phyloP scores from a whole-genome alignment of 2,888 invertebrate species.

The Spilarctia lutea region DNA sequence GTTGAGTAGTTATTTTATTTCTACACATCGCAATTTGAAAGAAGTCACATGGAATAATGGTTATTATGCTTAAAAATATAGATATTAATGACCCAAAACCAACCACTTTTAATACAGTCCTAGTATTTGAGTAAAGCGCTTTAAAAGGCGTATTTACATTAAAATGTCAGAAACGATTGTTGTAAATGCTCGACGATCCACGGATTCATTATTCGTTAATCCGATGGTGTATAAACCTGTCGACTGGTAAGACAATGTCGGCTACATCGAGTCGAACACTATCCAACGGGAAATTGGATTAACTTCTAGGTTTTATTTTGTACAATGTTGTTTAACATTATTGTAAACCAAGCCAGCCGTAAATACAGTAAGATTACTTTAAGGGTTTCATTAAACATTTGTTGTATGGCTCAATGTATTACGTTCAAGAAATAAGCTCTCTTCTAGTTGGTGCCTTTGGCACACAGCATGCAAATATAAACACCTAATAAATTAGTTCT shows the following conservation, averaged over 20 bases:
- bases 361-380: neutral
- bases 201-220: conserved; percentile 26
- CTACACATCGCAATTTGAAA: neutral
- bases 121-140: neutral
- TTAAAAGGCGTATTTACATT: conserved; percentile 6
- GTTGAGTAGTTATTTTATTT: neutral
- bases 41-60: neutral
- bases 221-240: conserved; percentile 33
- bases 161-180: conserved; percentile 17
- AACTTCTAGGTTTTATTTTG: conserved; percentile 6
- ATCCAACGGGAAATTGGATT: conserved; percentile 5
- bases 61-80: neutral
- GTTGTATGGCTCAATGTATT: neutral
- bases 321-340: conserved; percentile 4
- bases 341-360: neutral
- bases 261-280: conserved; percentile 23
- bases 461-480: no score
- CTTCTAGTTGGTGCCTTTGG: no score
- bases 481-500: neutral
- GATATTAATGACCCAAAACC: no score
- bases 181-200: conserved; percentile 1
- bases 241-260: conserved; percentile 27
- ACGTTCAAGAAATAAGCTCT: neutral
- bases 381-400: neutral
- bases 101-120: neutral